phyloP scores from a whole-genome alignment of 2,888 invertebrate species.

The Drosophila buzzatii region DNA sequence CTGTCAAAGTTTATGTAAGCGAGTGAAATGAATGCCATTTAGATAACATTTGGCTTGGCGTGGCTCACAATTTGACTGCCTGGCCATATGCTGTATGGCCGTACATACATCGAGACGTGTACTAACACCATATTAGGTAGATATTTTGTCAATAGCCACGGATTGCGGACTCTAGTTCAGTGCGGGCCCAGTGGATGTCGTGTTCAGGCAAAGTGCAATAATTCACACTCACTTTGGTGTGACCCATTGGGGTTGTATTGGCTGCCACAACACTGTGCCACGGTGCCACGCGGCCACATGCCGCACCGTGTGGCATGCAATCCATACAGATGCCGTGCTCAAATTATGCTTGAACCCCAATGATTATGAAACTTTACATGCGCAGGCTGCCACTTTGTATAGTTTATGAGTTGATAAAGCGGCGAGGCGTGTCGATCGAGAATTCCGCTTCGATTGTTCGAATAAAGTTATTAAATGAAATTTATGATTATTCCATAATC shows the following conservation, averaged over 20 bases:
- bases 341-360: slow-evolving; percentile 47
- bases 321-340: slow-evolving; percentile 24
- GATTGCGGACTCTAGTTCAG: not conserved
- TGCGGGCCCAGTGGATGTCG: slow-evolving; percentile 57
- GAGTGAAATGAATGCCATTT: slow-evolving; percentile 75
- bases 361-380: slow-evolving; percentile 77
- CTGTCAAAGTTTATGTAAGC: slow-evolving; percentile 63
- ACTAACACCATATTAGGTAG: slow-evolving; percentile 56
- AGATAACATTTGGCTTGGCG: slow-evolving; percentile 65
- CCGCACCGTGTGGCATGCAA: slow-evolving; percentile 42
- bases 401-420: slow-evolving; percentile 68
- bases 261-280: slow-evolving; percentile 44
- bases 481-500: slow-evolving; percentile 65
- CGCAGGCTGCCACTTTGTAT: slow-evolving; percentile 64
- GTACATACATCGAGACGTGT: slow-evolving; percentile 22
- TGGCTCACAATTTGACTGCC: slow-evolving; percentile 39
- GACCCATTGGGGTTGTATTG: slow-evolving; percentile 66
- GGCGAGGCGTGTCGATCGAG: slow-evolving; percentile 34
- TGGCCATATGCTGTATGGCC: slow-evolving; percentile 32
- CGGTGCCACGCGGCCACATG: slow-evolving; percentile 58
- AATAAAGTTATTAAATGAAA: slow-evolving; percentile 74
- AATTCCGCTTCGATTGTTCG: slow-evolving; percentile 37
- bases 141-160: slow-evolving; percentile 59
- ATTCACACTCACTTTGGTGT: slow-evolving; percentile 77
- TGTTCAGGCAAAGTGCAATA: slow-evolving; percentile 78